A percentile compares a stretch with the other conserved stretches of the same genome.
Evolutionary conservation across 2,113 vertebrate species (phyloP).

Genomic region (Podocnemis expansa): DNA sequence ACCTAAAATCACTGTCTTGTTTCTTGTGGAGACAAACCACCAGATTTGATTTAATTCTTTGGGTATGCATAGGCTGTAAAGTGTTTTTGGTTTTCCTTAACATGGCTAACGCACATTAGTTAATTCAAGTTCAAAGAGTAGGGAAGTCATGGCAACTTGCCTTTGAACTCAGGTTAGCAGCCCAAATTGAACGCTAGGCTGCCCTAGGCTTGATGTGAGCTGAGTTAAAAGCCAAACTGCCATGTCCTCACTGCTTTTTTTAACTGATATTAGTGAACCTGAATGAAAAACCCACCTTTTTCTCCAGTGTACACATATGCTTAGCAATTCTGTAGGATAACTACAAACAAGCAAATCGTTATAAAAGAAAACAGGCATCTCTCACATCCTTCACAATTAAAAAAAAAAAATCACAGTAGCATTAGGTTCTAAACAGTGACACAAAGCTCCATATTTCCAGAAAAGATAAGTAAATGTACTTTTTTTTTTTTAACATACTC

Average conservation of each 20-base stretch:
- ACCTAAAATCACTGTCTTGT: not conserved
- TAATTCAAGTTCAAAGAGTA: too few relatives aligned
- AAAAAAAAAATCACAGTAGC: not conserved
- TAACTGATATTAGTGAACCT: not conserved
- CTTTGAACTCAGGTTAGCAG: too few relatives aligned
- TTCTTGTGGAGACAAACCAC: not conserved
- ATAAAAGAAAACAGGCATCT: not conserved
- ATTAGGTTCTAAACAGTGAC: not conserved
- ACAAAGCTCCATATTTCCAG: not conserved
- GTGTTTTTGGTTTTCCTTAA: too few relatives aligned
- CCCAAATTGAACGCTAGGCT: not conserved
- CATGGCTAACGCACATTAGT: too few relatives aligned
- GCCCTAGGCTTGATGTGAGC: not conserved
- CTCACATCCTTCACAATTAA: not conserved
- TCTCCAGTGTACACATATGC: not conserved
- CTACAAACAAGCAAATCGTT: not conserved
- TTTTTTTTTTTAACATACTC: not conserved
- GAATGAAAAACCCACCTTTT: not conserved
- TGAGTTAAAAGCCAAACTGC: not conserved
- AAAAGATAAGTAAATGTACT: not conserved
- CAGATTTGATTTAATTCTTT: not conserved
- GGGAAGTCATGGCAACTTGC: too few relatives aligned
- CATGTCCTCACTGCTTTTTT: not conserved
- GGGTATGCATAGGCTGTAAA: too few relatives aligned
- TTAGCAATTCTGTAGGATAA: not conserved